phyloP scores from a whole-genome alignment of 2,797 vertebrate genomes.

The Rhodeus uyekii region DNA sequence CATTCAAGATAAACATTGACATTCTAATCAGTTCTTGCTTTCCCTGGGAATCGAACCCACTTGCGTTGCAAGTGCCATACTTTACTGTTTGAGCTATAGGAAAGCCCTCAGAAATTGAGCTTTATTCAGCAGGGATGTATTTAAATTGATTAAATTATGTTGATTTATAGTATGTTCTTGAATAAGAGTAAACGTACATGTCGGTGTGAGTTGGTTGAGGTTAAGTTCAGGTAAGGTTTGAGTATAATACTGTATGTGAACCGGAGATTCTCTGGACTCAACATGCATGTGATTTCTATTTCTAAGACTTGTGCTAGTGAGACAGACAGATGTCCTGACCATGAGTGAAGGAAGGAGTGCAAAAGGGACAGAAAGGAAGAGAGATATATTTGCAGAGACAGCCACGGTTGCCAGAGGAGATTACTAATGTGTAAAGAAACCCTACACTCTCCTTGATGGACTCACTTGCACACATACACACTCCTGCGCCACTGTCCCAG shows the following conservation, averaged over 20 bases:
- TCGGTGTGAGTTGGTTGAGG: neutral
- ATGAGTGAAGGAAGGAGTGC: constrained; percentile 28
- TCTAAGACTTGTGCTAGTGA: neutral
- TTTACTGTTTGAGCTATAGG: too few species aligned
- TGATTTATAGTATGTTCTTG: neutral
- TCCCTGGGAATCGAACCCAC: too few species aligned
- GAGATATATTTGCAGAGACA: constrained; percentile 46
- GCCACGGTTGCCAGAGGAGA: constrained; percentile 34
- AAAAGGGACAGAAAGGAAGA: constrained; percentile 20
- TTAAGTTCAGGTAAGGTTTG: neutral
- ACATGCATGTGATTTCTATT: constrained; percentile 6
- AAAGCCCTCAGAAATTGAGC: too few species aligned
- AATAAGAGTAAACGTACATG: neutral
- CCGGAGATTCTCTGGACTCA: neutral
- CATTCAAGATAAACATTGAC: too few species aligned
- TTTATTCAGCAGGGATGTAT: neutral
- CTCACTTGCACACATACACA: constrained; percentile 27
- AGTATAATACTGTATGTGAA: constrained; percentile 4
- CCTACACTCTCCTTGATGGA: constrained; percentile 18
- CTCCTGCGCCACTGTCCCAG: neutral
- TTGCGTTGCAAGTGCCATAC: too few species aligned
- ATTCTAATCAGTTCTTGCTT: too few species aligned
- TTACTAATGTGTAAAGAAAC: constrained; percentile 43
- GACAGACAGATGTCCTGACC: constrained; percentile 45
- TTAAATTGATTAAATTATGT: neutral